Base-by-base conservation (phyloP, 2,113 vertebrate species). In the Sakesphorus luctuosus region DNA sequence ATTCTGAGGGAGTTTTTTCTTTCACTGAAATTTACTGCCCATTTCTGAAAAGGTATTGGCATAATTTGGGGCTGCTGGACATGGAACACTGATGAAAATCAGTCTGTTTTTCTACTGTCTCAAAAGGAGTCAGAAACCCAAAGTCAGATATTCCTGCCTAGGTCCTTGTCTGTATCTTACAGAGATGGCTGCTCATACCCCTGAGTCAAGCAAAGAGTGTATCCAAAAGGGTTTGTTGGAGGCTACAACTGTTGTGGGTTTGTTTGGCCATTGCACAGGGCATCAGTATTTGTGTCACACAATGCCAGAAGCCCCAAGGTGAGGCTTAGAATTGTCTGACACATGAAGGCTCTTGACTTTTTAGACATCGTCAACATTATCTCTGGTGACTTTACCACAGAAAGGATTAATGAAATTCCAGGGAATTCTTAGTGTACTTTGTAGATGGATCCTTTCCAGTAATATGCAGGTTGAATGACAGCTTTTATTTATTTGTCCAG, bases 171-270 rank as follows among this genome's bases (percentile, higher is more conserved):
- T 26, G 18, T 62, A 3, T 74, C 8, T 7, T 65, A 56, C 7
- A 89, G 61, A 63, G 31, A 26, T 38, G n/a, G 38, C 29, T 74
- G n/a, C 44, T 90, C 38, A 46, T 53, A 49, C 11, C 62, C 67
- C 28, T 0, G 0, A 66, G 12, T 20, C 1, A 0, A 90, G 35
- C 47, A 81, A 43, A 94, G 47, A 44, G 21, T 0, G 0, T 52
- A 38, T 23, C 38, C 53, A 28, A 33, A 84, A 52, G 44, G 17
- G 6, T 24, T 29, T 1, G 0, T 1, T 1, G 1, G 56, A 75
- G 35, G 38, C 29, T 58, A 29, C 50, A 67, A 47, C 31, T 63
- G 44, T 53, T 50, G 25, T 88, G 71, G 71, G 46, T 53, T 65
- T 13, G 40, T 75, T 63, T 67, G 11, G 24, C 31, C 24, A 31